These are phyloP conservation scores for Hanleya hanleyi DNA, from an alignment of 2,888 invertebrate species.

Conservation along the genomic window DNA sequence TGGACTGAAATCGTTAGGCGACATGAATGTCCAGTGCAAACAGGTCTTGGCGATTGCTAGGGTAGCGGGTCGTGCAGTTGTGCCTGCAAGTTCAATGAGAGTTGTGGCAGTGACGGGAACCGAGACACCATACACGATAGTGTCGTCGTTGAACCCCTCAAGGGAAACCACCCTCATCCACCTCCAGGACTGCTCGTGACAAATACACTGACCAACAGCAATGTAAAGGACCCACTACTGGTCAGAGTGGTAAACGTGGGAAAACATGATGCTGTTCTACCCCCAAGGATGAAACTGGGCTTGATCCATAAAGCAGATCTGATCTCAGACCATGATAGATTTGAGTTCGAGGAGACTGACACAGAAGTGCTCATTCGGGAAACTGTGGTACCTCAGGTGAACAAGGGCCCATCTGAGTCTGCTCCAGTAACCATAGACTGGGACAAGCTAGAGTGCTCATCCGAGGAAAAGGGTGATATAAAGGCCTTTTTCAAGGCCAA, in stretches of 20 bases:
- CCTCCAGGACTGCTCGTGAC: neutral
- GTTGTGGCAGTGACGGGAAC: neutral
- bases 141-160: neutral
- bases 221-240: neutral
- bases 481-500: constrained; percentile 6
- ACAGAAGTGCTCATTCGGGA: too few species aligned
- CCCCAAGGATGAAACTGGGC: too few species aligned
- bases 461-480: too few species aligned
- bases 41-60: neutral
- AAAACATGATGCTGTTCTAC: neutral
- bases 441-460: too few species aligned
- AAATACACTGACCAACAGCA: neutral
- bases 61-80: neutral
- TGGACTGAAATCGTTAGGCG: neutral
- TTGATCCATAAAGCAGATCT: too few species aligned
- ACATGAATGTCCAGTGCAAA: neutral
- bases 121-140: neutral
- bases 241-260: neutral
- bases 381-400: too few species aligned
- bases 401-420: too few species aligned
- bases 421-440: too few species aligned
- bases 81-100: neutral
- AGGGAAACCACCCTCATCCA: neutral
- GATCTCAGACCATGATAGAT: too few species aligned
- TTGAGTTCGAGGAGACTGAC: too few species aligned